Evolutionary conservation across 2,888 invertebrate genomes (phyloP).

Genomic region (Drosophila gaucha): DNA sequence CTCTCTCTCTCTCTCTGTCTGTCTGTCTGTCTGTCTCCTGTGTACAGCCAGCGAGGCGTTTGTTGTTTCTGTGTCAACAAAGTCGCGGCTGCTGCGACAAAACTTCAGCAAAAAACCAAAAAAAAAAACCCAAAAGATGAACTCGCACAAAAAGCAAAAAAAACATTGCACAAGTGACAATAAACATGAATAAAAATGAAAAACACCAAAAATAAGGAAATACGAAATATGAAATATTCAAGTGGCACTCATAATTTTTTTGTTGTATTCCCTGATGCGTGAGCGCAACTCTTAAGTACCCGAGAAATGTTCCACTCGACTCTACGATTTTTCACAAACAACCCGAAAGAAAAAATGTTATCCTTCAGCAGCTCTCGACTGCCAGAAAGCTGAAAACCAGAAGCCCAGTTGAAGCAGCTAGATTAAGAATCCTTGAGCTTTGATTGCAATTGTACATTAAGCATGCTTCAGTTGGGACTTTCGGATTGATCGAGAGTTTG

Average conservation of each 20-base stretch:
- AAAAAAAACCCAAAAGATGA: slow-evolving; percentile 21
- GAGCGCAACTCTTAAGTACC: slow-evolving; percentile 56
- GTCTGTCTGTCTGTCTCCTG: slow-evolving; percentile 5
- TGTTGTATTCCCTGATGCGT: slow-evolving; percentile 39
- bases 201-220: slow-evolving; percentile 4
- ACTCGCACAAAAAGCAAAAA: slow-evolving; percentile 14
- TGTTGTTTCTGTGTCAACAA: slow-evolving; percentile 70
- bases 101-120: slow-evolving; percentile 30
- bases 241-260: slow-evolving; percentile 65
- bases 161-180: slow-evolving; percentile 56
- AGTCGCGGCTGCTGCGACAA: slow-evolving; percentile 43
- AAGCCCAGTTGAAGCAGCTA: slow-evolving; percentile 1
- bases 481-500: neutral
- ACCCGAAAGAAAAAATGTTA: slow-evolving; percentile 4
- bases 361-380: slow-evolving; percentile 27
- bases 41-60: slow-evolving; percentile 48
- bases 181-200: slow-evolving; percentile 36
- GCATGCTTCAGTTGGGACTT: neutral
- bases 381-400: no score
- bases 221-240: slow-evolving; percentile 38
- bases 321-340: slow-evolving; percentile 14
- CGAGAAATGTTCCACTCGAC: slow-evolving; percentile 34
- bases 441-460: slow-evolving; percentile 17
- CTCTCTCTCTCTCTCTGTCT: neutral
- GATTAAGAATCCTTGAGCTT: slow-evolving; percentile 30